These are phyloP conservation scores for Linurgus olivaceus DNA, from an alignment of 2,797 vertebrate genomes.

Conservation along the genomic window DNA sequence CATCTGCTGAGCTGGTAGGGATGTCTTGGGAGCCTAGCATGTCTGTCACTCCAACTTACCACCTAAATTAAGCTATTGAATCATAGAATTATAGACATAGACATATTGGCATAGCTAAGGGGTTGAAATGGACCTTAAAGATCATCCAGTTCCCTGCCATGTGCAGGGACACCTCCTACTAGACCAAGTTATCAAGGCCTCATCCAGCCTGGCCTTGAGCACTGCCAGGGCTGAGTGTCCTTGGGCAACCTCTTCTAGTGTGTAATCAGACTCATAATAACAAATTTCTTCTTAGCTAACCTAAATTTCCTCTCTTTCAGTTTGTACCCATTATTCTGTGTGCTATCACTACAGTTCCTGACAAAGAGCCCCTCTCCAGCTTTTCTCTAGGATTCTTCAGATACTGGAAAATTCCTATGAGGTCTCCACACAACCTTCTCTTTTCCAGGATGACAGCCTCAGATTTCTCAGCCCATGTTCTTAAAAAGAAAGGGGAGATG, in stretches of 20 bases:
- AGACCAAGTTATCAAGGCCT: background rate
- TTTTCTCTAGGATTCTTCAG: background rate
- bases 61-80: background rate
- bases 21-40: background rate
- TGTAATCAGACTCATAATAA: background rate
- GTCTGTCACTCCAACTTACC: background rate
- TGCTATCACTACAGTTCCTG: background rate
- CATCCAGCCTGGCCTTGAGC: background rate
- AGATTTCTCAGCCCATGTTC: background rate
- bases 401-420: background rate
- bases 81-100: background rate
- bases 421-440: background rate
- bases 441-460: background rate
- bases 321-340: background rate
- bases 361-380: background rate
- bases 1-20: background rate
- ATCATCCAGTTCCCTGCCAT: background rate
- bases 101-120: background rate
- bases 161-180: background rate
- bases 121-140: background rate
- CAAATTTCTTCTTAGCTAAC: background rate
- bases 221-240: background rate
- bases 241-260: background rate
- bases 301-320: background rate
- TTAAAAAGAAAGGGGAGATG: background rate